A percentile compares a stretch with the other conserved stretches of the same genome.
phyloP scores from a whole-genome alignment of 2,797 vertebrate species.

The Moxostoma hubbsi region DNA sequence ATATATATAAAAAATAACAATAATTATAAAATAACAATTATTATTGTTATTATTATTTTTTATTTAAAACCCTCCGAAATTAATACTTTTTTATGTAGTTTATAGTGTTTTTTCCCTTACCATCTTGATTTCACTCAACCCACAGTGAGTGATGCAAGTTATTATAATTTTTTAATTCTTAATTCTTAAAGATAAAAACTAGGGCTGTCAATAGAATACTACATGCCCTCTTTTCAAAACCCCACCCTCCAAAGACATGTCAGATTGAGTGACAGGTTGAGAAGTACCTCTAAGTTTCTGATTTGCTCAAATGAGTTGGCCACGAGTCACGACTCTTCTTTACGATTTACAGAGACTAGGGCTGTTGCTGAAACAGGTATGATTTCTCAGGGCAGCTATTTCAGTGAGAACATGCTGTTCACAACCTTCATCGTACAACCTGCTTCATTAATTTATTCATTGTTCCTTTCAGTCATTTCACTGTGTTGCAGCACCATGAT shows the following conservation, averaged over 20 bases:
- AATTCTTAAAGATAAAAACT: no score
- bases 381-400: background rate
- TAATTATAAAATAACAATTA: no score
- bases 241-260: background rate
- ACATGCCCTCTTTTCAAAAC: background rate
- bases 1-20: no score
- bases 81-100: no score
- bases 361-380: background rate
- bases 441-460: constrained; percentile 5
- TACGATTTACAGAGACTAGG: background rate
- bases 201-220: background rate
- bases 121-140: no score
- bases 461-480: background rate
- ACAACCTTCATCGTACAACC: background rate
- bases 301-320: background rate
- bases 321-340: background rate
- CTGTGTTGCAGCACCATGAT: background rate
- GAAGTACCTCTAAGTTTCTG: background rate
- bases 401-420: background rate
- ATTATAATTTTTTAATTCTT: no score
- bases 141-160: no score
- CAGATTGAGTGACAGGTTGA: background rate
- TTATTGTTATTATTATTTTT: no score
- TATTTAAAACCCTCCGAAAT: no score
- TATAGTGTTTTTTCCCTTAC: no score